Percentiles rank a stretch among this genome's conserved stretches.
These are phyloP conservation scores for Dicrurus megarhynchus DNA, from an alignment of 2,113 vertebrate species.

Conservation along the genomic window DNA sequence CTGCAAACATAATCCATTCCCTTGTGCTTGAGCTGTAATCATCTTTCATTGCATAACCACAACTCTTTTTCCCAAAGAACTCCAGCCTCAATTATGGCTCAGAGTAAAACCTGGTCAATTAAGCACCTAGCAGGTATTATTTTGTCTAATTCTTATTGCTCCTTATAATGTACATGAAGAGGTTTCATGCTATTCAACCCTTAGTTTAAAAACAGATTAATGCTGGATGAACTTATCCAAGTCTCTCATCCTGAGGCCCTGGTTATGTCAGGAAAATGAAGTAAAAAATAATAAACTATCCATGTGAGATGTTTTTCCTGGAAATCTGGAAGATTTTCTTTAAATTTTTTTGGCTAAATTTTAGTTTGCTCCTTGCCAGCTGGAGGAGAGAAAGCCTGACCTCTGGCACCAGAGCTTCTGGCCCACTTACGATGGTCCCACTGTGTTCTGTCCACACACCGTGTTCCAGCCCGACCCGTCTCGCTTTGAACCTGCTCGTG, in stretches of 20 bases:
- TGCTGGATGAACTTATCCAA: background rate
- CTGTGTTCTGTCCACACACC: background rate
- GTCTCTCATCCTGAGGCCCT: background rate
- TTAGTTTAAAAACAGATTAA: background rate
- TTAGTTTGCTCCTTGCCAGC: background rate
- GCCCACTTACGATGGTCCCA: background rate
- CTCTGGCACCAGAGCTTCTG: background rate
- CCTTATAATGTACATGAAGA: background rate
- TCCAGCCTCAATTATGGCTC: background rate
- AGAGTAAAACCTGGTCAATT: background rate
- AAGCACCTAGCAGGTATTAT: background rate
- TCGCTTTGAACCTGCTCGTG: background rate
- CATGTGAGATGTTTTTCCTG: background rate
- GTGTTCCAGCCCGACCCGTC: fast-evolving
- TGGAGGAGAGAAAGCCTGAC: background rate
- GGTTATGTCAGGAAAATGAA: background rate
- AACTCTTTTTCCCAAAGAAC: background rate
- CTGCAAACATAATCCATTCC: background rate
- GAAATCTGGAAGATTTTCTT: background rate
- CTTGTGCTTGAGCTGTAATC: background rate
- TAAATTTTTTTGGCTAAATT: background rate
- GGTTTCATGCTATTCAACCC: background rate
- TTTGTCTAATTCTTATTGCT: background rate
- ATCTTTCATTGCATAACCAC: background rate
- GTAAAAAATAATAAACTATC: background rate